phyloP scores from a whole-genome alignment of 2,888 invertebrate species.

The Drosophila hawaiiensis region DNA sequence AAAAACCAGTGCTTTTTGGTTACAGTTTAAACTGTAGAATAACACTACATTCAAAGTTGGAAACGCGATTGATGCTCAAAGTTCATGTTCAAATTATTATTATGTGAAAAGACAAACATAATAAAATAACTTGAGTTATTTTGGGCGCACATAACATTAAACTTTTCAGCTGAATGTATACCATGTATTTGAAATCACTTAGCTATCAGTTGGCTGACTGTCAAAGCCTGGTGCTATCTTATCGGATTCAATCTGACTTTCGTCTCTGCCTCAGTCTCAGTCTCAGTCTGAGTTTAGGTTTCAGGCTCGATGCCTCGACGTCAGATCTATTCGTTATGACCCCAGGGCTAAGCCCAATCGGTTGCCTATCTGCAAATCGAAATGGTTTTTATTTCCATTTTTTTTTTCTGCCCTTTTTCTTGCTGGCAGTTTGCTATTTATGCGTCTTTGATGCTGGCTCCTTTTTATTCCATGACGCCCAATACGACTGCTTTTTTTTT shows the following conservation, averaged over 20 bases:
- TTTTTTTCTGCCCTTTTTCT: conserved; percentile 17
- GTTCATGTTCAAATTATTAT: no score
- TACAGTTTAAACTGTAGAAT: neutral
- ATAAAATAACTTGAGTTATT: neutral
- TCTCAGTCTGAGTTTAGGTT: conserved; percentile 2
- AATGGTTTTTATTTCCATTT: conserved; percentile 34
- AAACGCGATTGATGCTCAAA: neutral
- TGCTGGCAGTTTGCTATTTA: conserved; percentile 41
- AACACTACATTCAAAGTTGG: neutral
- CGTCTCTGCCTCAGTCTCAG: conserved; percentile 1
- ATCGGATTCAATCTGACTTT: conserved; percentile 42
- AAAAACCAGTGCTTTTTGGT: neutral
- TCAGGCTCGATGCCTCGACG: conserved; percentile 22
- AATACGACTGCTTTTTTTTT: neutral
- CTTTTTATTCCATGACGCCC: conserved; percentile 7
- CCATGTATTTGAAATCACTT: conserved; percentile 43
- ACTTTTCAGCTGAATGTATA: conserved; percentile 30
- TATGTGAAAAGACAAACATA: neutral
- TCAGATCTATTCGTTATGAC: conserved; percentile 45
- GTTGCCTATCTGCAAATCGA: conserved; percentile 39
- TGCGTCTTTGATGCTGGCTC: conserved; percentile 45
- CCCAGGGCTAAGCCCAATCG: conserved; percentile 43
- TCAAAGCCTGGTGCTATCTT: conserved; percentile 41
- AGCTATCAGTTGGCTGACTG: conserved; percentile 21
- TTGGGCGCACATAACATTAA: conserved; percentile 13